phyloP scores from a whole-genome alignment of 2,797 vertebrate species.

The Alfaro cultratus region DNA sequence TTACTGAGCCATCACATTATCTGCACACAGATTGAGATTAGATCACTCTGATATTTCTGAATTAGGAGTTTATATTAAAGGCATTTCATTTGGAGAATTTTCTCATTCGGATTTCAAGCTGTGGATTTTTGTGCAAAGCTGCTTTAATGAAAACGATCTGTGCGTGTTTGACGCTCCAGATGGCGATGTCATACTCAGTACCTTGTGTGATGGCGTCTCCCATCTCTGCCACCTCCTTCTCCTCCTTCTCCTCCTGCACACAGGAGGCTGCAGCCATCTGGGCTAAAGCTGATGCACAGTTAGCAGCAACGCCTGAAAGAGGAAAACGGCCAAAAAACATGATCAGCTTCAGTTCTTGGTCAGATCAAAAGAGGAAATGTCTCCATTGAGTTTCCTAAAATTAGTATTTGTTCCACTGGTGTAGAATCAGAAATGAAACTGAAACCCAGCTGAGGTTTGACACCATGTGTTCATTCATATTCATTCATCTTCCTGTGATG shows the following conservation, averaged over 20 bases:
- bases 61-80: not conserved
- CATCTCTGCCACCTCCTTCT: slow-evolving; percentile 85
- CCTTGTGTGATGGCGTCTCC: slow-evolving; percentile 92
- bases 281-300: slow-evolving; percentile 95
- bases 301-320: slow-evolving; percentile 90
- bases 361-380: not conserved
- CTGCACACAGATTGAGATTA: not conserved
- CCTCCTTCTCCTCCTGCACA: slow-evolving; percentile 94
- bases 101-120: not conserved
- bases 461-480: not conserved
- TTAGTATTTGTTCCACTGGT: not conserved
- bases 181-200: slow-evolving; percentile 39
- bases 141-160: not conserved
- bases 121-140: rapidly evolving
- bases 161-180: rapidly evolving
- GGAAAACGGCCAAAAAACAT: not conserved
- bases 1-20: too few relatives aligned
- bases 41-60: not conserved
- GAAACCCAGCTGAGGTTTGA: not conserved
- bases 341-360: not conserved
- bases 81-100: not conserved
- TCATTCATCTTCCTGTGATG: not conserved
- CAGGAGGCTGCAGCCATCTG: slow-evolving; percentile 98
- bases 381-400: not conserved
- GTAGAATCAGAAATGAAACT: not conserved